These are phyloP conservation scores for Clarias pachynema DNA, from an alignment of 2,797 vertebrate genomes.

Conservation along the genomic window DNA sequence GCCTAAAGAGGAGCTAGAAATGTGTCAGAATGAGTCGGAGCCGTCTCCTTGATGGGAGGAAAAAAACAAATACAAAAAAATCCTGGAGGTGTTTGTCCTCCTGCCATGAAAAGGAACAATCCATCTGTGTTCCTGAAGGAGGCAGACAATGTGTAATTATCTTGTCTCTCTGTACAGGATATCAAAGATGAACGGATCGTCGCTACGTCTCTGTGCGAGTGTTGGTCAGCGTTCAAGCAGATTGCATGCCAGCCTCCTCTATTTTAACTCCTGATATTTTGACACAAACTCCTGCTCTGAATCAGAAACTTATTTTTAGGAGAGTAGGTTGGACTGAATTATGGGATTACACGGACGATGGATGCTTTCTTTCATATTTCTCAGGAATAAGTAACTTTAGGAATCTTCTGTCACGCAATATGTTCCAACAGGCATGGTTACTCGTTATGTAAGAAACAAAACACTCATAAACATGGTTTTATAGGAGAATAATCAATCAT, in stretches of 20 bases:
- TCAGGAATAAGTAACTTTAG: not conserved
- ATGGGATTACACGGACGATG: not conserved
- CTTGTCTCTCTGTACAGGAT: slow-evolving; percentile 26
- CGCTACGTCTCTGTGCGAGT: not conserved
- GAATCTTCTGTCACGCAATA: not conserved
- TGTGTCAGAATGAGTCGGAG: slow-evolving; percentile 11
- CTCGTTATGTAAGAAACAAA: not conserved
- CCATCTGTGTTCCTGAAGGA: slow-evolving; percentile 24
- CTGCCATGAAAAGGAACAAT: slow-evolving; percentile 18
- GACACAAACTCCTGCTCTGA: not conserved
- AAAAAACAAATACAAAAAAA: not conserved
- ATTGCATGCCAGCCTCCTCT: not conserved
- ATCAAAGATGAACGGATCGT: slow-evolving; percentile 9
- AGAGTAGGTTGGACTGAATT: not conserved
- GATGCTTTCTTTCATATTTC: not conserved
- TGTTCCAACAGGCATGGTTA: not conserved
- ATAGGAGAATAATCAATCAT: not conserved
- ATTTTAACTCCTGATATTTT: not conserved
- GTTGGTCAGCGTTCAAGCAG: slow-evolving; percentile 4
- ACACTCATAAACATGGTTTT: not conserved
- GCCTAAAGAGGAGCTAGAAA: not conserved
- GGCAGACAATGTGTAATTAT: slow-evolving; percentile 41
- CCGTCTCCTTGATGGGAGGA: not conserved
- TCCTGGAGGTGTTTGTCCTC: not conserved
- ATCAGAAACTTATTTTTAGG: not conserved